Base-by-base conservation (phyloP, 2,113 vertebrate species). In the Prinia subflava region DNA sequence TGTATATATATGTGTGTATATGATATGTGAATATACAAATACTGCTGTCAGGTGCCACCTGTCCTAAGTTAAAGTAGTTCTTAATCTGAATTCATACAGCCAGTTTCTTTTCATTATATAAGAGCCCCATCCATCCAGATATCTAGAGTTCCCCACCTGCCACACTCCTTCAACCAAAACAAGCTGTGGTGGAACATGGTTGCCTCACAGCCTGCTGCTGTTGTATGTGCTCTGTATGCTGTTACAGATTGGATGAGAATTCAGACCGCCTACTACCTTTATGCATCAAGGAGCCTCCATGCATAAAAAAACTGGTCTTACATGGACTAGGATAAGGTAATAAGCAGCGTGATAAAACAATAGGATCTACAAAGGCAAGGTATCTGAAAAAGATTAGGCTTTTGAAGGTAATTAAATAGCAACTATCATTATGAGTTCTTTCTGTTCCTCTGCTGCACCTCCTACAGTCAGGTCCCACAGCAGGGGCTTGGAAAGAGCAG, bases 1-100 rank as follows among this genome's bases (percentile, higher is more conserved):
- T 23, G 39, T 35, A 5, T 17, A 28, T 30, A 17, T 23, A 28
- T 35, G 11, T 37, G 31, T 15, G 9, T 47, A 13, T 49, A 57
- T 41, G 7, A 25, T 37, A 56, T 0, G 0, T n/a, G 27, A 79
- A 47, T 52, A 63, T 53, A 68, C 5, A 4, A 85, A 47, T 41
- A 56, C 16, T 70, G 55, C n/a, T 93, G 62, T 33, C 78, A 82
- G 28, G 25, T 46, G 15, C 37, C 60, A 74, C 31, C 24, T 75
- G 33, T 55, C 33, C 52, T 20, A 78, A 16, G 46, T 55, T 53
- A 56, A 50, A 64, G 25, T 18, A 75, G 35, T 28, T 78, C 70
- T 80, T 39, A 35, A 50, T 33, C 21, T 5, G 4, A 71, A 68
- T 52, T 80, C n/a, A 76, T 11, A 53, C 2, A 89, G 7, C 3